These are phyloP conservation scores for Brachypterus glaber DNA, from an alignment of 2,888 invertebrate genomes.

Conservation along the genomic window DNA sequence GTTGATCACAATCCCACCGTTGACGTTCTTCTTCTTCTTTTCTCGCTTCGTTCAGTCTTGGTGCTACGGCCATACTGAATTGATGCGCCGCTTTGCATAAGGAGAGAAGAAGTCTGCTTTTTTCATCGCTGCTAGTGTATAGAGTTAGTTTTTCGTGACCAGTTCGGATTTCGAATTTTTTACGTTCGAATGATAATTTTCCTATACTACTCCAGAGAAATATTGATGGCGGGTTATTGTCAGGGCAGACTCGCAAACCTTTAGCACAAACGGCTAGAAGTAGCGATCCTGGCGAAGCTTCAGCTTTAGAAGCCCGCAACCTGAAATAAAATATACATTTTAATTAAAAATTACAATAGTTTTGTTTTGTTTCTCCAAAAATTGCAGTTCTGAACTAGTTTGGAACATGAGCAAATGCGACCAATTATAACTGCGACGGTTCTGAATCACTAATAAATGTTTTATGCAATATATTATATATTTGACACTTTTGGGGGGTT, in stretches of 20 bases:
- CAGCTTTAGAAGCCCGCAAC: conserved; percentile 66
- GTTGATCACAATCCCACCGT: conserved; percentile 39
- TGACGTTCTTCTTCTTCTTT: conserved; percentile 71
- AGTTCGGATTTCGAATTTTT: conserved; percentile 93
- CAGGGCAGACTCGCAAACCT: conserved; percentile 80
- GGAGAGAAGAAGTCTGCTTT: conserved; percentile 71
- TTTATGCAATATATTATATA: no score
- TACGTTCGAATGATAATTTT: conserved; percentile 91
- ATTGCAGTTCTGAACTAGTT: no score
- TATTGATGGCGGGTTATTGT: conserved; percentile 59
- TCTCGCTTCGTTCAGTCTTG: conserved; percentile 72
- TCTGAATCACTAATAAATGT: no score
- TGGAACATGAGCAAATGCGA: no score
- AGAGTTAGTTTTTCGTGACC: conserved; percentile 81
- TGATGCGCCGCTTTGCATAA: conserved; percentile 70
- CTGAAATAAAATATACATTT: conserved; percentile 34
- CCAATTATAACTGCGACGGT: no score
- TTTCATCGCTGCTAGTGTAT: conserved; percentile 87
- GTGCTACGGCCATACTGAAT: conserved; percentile 87
- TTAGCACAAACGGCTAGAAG: conserved; percentile 87
- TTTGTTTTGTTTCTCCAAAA: no score
- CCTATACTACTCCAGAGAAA: conserved; percentile 95
- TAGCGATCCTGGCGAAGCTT: conserved; percentile 67
- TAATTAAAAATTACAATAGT: no score
- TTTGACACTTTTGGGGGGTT: no score